Evolutionary conservation across 2,113 vertebrate species (phyloP).

Genomic region (Herpetotheres cachinnans): DNA sequence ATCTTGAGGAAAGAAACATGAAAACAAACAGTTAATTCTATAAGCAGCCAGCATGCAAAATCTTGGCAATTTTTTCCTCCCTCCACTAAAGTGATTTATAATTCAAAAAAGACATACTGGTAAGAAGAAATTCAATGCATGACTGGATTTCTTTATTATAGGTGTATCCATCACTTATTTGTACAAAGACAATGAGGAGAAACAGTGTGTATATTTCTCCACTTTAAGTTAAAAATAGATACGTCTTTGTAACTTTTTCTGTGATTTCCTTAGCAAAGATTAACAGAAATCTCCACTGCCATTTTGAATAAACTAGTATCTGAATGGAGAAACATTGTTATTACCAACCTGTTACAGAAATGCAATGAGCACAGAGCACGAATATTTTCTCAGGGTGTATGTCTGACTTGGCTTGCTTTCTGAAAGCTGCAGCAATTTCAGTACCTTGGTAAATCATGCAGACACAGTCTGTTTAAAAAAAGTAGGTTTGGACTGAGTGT

Average conservation of each 20-base stretch:
- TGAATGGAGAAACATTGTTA: background rate
- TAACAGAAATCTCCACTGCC: background rate
- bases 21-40: background rate
- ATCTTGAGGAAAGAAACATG: background rate
- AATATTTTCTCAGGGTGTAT: background rate
- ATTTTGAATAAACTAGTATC: background rate
- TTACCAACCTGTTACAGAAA: background rate
- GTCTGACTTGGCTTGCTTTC: background rate
- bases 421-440: background rate
- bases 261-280: background rate
- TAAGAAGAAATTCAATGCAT: background rate
- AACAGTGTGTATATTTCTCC: background rate
- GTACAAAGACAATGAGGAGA: background rate
- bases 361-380: rapidly evolving
- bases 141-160: background rate
- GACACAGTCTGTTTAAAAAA: background rate
- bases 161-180: background rate
- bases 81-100: background rate
- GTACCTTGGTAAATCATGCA: background rate
- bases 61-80: background rate
- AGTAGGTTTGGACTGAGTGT: background rate
- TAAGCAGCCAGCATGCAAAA: background rate
- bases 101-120: background rate
- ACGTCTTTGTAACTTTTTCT: background rate
- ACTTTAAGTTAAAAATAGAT: background rate